These are phyloP conservation scores for Lophochroa leadbeateri DNA, from an alignment of 2,113 vertebrate genomes.

Conservation along the genomic window DNA sequence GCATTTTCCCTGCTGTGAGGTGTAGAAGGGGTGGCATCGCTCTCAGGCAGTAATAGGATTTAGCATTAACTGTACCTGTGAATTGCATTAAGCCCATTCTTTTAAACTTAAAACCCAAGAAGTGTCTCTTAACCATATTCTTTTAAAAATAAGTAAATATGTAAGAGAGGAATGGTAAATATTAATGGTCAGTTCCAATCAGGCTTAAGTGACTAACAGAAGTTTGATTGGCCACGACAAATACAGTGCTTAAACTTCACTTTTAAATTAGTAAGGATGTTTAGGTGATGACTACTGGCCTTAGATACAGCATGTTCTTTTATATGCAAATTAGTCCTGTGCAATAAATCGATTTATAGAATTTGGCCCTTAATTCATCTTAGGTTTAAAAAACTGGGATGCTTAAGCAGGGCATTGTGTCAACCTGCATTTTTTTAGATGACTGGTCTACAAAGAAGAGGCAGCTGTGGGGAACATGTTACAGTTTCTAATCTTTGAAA, in stretches of 20 bases:
- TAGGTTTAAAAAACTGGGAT: not conserved
- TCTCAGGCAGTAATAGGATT: not conserved
- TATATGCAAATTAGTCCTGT: not conserved
- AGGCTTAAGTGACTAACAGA: not conserved
- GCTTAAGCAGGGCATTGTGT: not conserved
- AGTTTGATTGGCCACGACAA: not conserved
- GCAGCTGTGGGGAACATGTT: not conserved
- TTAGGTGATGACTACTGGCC: not conserved
- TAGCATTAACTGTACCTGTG: not conserved
- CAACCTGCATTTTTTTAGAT: not conserved
- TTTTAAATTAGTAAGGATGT: not conserved
- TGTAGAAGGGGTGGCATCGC: not conserved
- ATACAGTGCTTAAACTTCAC: not conserved
- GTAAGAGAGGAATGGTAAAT: not conserved
- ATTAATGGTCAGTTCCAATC: not conserved
- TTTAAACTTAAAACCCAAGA: not conserved
- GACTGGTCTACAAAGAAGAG: not conserved
- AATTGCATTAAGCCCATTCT: not conserved
- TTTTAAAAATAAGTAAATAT: not conserved
- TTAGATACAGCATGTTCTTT: not conserved
- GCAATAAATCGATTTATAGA: not conserved
- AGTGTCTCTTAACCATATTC: not conserved
- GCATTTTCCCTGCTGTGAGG: not conserved
- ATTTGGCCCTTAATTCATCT: not conserved
- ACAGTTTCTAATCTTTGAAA: not conserved